Conservation (phyloP, 2,888 invertebrate species). For the Sesia apiformis region DNA sequence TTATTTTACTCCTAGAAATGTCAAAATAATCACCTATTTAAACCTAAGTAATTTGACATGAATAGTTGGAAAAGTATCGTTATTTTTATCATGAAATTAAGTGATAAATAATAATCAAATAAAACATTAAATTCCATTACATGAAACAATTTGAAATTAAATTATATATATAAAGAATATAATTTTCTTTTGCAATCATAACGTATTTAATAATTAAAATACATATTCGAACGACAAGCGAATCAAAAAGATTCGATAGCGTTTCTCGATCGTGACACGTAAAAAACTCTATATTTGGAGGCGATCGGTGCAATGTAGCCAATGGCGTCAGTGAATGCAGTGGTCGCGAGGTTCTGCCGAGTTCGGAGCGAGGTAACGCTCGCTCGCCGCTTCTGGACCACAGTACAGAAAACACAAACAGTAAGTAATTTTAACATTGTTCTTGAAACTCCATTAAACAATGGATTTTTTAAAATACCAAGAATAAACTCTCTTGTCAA, state of each 20-base stretch:
- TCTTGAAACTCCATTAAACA: too few relatives aligned
- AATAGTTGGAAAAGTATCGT: too few relatives aligned
- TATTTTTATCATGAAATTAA: not conserved
- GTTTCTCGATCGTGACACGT: slow-evolving; percentile 26
- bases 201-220: not conserved
- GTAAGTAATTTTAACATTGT: too few relatives aligned
- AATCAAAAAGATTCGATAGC: not conserved
- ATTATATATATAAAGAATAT: not conserved
- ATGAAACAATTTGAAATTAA: not conserved
- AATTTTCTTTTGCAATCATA: too few relatives aligned
- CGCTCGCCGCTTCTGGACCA: slow-evolving; percentile 25
- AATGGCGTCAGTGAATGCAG: slow-evolving; percentile 61
- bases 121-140: not conserved
- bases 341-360: slow-evolving; percentile 48
- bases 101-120: not conserved
- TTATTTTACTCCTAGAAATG: not conserved
- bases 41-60: not conserved
- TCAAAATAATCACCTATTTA: not conserved
- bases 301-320: slow-evolving; percentile 54
- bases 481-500: not conserved
- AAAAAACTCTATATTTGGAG: slow-evolving; percentile 58
- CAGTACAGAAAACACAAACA: not conserved
- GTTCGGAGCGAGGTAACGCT: slow-evolving; percentile 44
- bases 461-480: not conserved
- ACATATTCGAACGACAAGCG: not conserved